Evolutionary conservation across 2,888 invertebrate genomes (phyloP).

Genomic region (Pseudeuparius sepicola): DNA sequence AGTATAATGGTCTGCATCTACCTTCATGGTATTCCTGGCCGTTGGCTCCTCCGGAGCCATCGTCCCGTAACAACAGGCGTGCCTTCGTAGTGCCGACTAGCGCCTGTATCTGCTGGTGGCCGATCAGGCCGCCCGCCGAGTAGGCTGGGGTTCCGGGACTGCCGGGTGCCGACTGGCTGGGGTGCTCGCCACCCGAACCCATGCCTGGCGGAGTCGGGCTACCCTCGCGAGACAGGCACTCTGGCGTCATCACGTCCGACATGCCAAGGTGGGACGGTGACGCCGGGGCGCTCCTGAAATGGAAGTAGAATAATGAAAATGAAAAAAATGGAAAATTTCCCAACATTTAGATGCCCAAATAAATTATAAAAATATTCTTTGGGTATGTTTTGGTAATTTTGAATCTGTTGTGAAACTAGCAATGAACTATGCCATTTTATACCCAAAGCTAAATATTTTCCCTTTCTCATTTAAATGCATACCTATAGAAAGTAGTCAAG

Average conservation of each 20-base stretch:
- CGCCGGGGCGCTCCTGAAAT: conserved; percentile 77
- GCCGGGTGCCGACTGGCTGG: conserved; percentile 39
- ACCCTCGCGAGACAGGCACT: conserved; percentile 80
- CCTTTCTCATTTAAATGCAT: too few species aligned
- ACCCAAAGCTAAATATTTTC: too few species aligned
- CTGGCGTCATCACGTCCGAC: conserved; percentile 75
- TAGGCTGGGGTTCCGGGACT: conserved; percentile 47
- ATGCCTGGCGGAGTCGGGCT: conserved; percentile 76
- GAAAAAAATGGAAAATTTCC: background rate
- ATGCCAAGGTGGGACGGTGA: conserved; percentile 88
- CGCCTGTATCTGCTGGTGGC: conserved; percentile 42
- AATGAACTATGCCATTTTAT: too few species aligned
- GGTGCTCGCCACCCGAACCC: conserved; percentile 68
- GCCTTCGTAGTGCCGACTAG: conserved; percentile 41
- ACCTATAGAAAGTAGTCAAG: too few species aligned
- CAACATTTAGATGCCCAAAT: too few species aligned
- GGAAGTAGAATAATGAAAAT: conserved; percentile 5
- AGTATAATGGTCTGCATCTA: conserved; percentile 20
- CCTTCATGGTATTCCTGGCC: conserved; percentile 38
- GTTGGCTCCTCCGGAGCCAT: conserved; percentile 27
- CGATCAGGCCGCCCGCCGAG: conserved; percentile 36
- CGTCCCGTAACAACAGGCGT: conserved; percentile 43
- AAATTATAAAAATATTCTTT: too few species aligned
- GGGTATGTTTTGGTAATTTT: too few species aligned
- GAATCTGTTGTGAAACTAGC: too few species aligned